Base-by-base conservation (phyloP, 2,888 invertebrate genomes). In the Meganola albula region DNA sequence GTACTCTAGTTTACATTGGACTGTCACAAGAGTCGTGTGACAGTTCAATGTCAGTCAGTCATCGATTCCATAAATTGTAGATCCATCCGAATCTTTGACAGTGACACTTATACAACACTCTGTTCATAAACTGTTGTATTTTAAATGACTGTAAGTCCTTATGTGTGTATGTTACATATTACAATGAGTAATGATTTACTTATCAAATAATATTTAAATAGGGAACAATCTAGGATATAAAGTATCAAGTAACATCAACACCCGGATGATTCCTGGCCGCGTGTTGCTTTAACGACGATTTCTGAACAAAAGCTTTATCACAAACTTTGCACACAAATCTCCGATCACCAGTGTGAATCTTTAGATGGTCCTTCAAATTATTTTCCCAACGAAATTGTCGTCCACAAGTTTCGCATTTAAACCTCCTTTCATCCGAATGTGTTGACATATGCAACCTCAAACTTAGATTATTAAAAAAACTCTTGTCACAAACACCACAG, bases 401-500 rank as follows among this genome's bases (percentile, higher is more conserved):
- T 0, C 29, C 37, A 24, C 69, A 68, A 0, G 48, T 7, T 0
- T 34, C 38, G 27, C 68, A 69, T n/a, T 50, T 45, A 28, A 46
- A 64, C 22, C 31, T 50, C 24, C 37, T 61, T 6, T 44, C 50
- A 2, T 32, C 39, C 1, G 55, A 48, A 37, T 68, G 67, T 3
- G 49, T 52, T 0, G 44, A 10, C 58, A 61, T 53, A 29, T 69
- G 68, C 5, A 48, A 39, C 7, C 39, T 53, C 13, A 77, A 44
- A 28, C 62, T 58, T 0, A 56, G 21, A 2, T 58, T 51, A 12
- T 63, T 53, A 11, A 69, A 72, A 38, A 88, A 88, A 1, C 58
- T 65, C 46, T 82, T 87, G n/a, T 75, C 65, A 44, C 89, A 89
- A 0, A 83, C 48, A 4, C 70, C 55, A 38, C 89, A 89, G 10